Conservation (phyloP, 1,140 invertebrate species). For the Drosophila mayri region DNA sequence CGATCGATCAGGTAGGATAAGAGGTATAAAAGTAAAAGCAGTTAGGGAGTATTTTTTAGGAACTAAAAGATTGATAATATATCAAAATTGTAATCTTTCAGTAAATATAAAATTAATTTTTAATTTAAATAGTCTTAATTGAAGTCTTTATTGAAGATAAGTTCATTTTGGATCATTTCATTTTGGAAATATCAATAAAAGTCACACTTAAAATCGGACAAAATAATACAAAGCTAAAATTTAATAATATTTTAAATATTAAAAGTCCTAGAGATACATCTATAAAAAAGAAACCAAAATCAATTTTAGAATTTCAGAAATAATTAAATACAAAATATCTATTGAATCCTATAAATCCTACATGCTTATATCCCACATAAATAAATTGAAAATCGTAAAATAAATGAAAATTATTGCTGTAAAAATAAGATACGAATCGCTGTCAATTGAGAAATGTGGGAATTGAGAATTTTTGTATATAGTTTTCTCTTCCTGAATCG, state of each 20-base stretch:
- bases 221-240: no score
- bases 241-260: no score
- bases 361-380: background rate
- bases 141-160: no score
- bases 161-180: no score
- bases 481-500: constrained; percentile 23
- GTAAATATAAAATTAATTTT: background rate
- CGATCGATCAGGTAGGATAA: constrained; percentile 6
- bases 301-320: no score
- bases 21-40: background rate
- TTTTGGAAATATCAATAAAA: no score
- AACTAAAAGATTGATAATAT: background rate
- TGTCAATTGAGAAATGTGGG: background rate
- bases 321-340: background rate
- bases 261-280: no score
- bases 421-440: constrained; percentile 4
- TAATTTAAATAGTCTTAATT: no score
- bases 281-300: no score
- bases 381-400: background rate
- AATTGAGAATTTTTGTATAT: background rate
- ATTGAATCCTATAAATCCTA: background rate
- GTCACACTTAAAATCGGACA: no score
- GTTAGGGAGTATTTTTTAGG: background rate
- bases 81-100: background rate
- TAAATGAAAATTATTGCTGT: background rate